Percentiles rank a stretch among this genome's conserved stretches.
These are phyloP conservation scores for Myiotriccus ornatus DNA, from an alignment of 2,797 vertebrate genomes.

Conservation along the genomic window DNA sequence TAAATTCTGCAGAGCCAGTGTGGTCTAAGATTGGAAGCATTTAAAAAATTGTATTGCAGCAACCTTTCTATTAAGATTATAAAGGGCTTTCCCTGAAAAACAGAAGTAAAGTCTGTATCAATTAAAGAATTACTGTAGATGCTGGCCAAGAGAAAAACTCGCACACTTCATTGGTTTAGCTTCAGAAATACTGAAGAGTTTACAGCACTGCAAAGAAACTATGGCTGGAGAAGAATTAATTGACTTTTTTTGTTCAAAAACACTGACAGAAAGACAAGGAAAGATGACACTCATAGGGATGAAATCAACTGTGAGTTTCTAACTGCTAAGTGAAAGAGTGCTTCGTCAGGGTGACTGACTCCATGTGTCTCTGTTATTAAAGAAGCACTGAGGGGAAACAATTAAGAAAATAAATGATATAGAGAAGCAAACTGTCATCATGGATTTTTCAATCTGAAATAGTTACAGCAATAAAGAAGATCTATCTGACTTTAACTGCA, in stretches of 20 bases:
- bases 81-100: neutral
- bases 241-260: neutral
- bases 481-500: neutral
- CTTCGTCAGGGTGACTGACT: neutral
- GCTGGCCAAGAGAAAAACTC: neutral
- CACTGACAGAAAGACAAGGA: neutral
- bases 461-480: neutral
- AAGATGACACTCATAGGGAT: neutral
- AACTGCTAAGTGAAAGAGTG: neutral
- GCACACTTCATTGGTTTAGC: neutral
- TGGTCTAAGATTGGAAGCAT: neutral
- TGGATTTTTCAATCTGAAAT: slow-evolving; percentile 7
- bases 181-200: neutral
- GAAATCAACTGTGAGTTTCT: neutral
- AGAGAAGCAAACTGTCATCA: neutral
- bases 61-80: neutral
- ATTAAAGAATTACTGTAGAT: neutral
- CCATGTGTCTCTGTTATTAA: neutral
- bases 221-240: neutral
- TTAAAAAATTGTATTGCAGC: neutral
- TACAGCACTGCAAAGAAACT: neutral
- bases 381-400: neutral
- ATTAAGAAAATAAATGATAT: slow-evolving; percentile 1
- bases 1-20: neutral
- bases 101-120: neutral